Conservation (phyloP, 1,140 invertebrate species). For the Asobara japonica region DNA sequence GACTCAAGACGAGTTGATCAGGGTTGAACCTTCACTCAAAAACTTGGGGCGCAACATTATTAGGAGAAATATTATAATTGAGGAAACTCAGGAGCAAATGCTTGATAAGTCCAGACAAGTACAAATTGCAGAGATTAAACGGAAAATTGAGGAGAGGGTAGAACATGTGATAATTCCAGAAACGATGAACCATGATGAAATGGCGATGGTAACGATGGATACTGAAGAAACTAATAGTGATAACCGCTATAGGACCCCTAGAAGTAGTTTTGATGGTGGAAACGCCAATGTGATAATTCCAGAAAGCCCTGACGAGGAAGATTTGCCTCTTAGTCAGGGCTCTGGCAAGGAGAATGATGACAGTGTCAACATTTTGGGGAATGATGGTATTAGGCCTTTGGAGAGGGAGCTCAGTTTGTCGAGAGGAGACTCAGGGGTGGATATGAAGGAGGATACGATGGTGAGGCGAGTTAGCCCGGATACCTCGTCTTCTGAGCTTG, state of each 20-base stretch:
- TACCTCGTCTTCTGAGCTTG: neutral
- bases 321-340: conserved; percentile 3
- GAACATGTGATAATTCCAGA: conserved; percentile 21
- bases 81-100: conserved; percentile 30
- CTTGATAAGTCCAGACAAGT: no score
- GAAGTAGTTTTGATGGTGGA: neutral
- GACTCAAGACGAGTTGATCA: conserved; percentile 24
- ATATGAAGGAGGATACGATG: conserved; percentile 19
- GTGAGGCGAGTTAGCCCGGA: neutral
- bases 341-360: conserved; percentile 22
- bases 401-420: neutral
- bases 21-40: neutral
- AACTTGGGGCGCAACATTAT: neutral
- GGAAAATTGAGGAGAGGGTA: neutral
- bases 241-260: neutral
- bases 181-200: neutral
- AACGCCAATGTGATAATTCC: conserved; percentile 29
- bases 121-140: no score
- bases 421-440: conserved; percentile 23
- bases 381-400: neutral
- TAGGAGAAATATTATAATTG: conserved; percentile 25
- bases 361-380: neutral
- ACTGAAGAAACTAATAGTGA: neutral
- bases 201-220: conserved; percentile 7
- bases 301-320: conserved; percentile 30